Evolutionary conservation across 2,797 vertebrate species (phyloP).

Genomic region (Cuniculus paca): DNA sequence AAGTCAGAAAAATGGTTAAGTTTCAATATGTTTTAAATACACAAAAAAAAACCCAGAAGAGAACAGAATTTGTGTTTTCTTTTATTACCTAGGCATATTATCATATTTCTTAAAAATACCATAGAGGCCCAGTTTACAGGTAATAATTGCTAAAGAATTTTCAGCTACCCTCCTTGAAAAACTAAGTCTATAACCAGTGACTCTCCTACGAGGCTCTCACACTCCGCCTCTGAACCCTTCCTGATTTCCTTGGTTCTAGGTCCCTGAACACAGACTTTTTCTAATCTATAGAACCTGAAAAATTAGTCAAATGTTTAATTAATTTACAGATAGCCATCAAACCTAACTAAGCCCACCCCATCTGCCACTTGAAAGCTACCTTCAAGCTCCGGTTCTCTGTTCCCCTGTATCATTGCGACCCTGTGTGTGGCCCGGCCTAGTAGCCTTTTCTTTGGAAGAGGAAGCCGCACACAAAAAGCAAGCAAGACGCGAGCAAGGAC

Average conservation of each 20-base stretch:
- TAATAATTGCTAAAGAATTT: too few species aligned
- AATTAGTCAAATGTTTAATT: neutral
- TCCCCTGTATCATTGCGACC: too few species aligned
- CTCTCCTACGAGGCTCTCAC: neutral
- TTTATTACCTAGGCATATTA: neutral
- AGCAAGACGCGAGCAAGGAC: neutral
- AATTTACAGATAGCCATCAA: neutral
- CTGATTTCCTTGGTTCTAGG: too few species aligned
- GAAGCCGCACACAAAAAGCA: neutral
- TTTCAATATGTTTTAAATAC: neutral
- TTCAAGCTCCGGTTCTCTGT: neutral
- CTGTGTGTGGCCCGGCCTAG: rapidly evolving
- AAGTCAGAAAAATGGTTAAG: neutral
- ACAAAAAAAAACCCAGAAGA: neutral
- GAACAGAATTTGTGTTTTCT: neutral
- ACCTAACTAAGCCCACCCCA: neutral
- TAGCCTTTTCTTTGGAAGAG: neutral
- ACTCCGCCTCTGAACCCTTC: neutral
- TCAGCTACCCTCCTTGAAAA: neutral
- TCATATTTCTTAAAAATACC: neutral
- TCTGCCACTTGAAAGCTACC: neutral
- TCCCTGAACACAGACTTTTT: neutral
- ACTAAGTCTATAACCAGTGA: neutral
- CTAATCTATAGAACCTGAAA: neutral
- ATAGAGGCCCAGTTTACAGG: neutral